Conservation (phyloP, 2,888 invertebrate genomes). For the Pseudolycoriella hygida region DNA sequence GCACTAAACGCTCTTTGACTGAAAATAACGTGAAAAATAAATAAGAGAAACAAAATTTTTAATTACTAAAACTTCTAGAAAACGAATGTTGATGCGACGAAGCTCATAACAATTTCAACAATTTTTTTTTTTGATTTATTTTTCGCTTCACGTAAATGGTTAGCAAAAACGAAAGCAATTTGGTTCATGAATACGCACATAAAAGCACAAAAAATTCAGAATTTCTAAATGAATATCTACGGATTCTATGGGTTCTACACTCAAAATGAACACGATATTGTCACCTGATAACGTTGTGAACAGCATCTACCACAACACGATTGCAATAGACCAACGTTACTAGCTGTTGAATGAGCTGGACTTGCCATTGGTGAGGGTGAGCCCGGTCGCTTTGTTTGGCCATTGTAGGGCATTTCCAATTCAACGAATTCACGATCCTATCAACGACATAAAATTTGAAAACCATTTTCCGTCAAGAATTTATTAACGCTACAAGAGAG, state of each 20-base stretch:
- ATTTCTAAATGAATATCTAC: background rate
- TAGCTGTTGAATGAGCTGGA: slow-evolving; percentile 69
- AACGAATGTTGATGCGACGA: too few relatives aligned
- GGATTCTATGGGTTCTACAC: too few relatives aligned
- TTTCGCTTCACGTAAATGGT: too few relatives aligned
- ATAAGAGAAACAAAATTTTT: too few relatives aligned
- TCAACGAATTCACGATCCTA: slow-evolving; percentile 96
- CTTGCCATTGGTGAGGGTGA: slow-evolving; percentile 76
- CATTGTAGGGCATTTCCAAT: slow-evolving; percentile 87
- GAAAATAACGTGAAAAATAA: too few relatives aligned
- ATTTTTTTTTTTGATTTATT: too few relatives aligned
- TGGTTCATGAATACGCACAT: background rate
- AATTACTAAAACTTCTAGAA: too few relatives aligned
- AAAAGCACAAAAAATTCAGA: background rate
- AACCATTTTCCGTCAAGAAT: too few relatives aligned
- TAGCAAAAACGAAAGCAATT: background rate
- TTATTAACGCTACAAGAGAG: slow-evolving; percentile 8
- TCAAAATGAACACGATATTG: background rate
- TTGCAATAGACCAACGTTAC: slow-evolving; percentile 48
- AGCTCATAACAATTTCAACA: too few relatives aligned
- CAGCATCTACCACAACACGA: slow-evolving; percentile 74
- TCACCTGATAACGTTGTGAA: slow-evolving; percentile 79
- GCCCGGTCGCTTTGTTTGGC: slow-evolving; percentile 80
- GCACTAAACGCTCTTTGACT: too few relatives aligned
- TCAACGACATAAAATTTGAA: too few relatives aligned